Conservation (phyloP, 2,797 vertebrate genomes). For the Leptodactylus fallax region DNA sequence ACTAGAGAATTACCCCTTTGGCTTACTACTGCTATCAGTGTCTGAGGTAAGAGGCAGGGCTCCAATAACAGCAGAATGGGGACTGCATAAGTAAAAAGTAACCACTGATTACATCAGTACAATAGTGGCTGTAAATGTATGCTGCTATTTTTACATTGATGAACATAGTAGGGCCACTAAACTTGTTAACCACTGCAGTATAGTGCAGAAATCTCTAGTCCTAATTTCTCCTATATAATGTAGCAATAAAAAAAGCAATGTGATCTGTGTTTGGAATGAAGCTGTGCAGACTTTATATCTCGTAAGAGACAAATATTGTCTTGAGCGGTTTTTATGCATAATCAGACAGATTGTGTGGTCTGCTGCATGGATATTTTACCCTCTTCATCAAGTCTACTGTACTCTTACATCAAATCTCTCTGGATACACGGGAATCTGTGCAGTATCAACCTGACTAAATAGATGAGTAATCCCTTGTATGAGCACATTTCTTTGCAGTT, state of each 20-base stretch:
- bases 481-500: not conserved
- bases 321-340: not conserved
- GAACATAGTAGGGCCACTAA: too few relatives aligned
- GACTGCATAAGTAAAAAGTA: too few relatives aligned
- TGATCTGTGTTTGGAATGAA: not conserved
- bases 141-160: too few relatives aligned
- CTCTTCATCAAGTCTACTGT: not conserved
- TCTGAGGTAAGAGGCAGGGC: too few relatives aligned
- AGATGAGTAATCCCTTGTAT: not conserved
- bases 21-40: too few relatives aligned
- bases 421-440: not conserved
- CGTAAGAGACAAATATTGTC: not conserved
- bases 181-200: too few relatives aligned
- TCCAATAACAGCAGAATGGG: too few relatives aligned
- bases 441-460: not conserved
- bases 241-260: not conserved
- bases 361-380: not conserved
- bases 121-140: too few relatives aligned
- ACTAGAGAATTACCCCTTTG: too few relatives aligned
- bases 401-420: not conserved
- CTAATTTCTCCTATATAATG: not conserved
- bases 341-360: constrained; percentile 1
- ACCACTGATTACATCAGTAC: too few relatives aligned
- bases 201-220: not conserved
- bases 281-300: not conserved